phyloP scores from a whole-genome alignment of 2,113 vertebrate species.

The Pelecanus crispus region DNA sequence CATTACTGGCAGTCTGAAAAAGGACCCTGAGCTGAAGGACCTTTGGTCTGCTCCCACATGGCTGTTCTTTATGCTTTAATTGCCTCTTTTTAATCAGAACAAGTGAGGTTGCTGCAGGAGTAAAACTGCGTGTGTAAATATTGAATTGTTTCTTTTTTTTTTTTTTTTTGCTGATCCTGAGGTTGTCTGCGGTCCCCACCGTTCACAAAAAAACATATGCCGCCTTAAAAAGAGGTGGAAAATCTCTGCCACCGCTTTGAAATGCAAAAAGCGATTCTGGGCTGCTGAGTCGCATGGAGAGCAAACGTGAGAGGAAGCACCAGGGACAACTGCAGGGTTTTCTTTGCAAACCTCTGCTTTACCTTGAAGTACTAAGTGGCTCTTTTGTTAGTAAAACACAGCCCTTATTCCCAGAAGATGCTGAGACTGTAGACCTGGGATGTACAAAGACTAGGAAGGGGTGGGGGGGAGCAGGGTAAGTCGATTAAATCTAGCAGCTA shows the following conservation, averaged over 20 bases:
- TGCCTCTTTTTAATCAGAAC: background rate
- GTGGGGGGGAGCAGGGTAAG: background rate
- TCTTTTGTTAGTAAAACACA: background rate
- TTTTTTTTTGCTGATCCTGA: background rate
- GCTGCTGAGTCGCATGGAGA: background rate
- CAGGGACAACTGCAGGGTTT: background rate
- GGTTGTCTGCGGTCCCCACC: background rate
- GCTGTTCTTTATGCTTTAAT: background rate
- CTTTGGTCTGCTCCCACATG: background rate
- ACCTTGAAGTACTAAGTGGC: background rate
- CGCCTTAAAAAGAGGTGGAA: background rate
- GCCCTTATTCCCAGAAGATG: background rate
- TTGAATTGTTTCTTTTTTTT: background rate
- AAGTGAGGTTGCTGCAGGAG: background rate
- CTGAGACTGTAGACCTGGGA: background rate
- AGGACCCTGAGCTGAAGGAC: background rate
- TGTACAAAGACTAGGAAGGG: background rate
- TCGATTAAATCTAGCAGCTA: background rate
- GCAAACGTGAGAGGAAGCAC: fast-evolving
- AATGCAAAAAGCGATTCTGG: background rate
- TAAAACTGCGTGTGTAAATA: background rate
- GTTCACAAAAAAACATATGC: fast-evolving
- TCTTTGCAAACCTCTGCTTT: background rate
- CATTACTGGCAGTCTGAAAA: background rate
- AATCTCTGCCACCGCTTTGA: background rate